Evolutionary conservation across 23 tunicate species (phyloP), one percentile per base, ranked within the genome.

Genomic region (Corella eumyota): DNA sequence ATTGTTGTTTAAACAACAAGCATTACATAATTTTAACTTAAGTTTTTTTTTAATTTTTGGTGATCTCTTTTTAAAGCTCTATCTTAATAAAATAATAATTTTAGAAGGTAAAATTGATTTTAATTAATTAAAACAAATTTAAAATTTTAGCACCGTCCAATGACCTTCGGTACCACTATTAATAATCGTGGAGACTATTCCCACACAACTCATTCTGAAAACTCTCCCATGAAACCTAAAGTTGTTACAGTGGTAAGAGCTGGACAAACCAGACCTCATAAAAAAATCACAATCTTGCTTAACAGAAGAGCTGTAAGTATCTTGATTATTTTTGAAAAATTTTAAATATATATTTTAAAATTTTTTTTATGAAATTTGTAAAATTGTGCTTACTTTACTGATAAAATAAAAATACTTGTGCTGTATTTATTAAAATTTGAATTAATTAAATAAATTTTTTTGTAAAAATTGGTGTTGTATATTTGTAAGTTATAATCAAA

Each of bases 221-320:
- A 68, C 47, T 88, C 88, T 33, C 87, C 88, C 44, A 74, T 88
- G 70, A 88, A 88, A 68, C 96, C 96, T 27, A 88, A 88, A 35
- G 88, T 88, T 15, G 96, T 88, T 5, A 88, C 96, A 2, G 96
- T 88, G 25, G 96, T 88, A 15, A 37, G 96, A 36, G 79, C 81
- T 0, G 88, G 88, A 0, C 73, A 50, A 4, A 56, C 51, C 24
- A 62, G 96, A 27, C 96, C 96, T 25, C 87, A 69, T 68, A 79
- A 88, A 57, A 88, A 88, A 58, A 76, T 77, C 29, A 92, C 91
- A 2, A 72, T 92, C 25, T 65, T 92, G 48, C 62, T 92, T 25
- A 81, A 81, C 62, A 66, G 85, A 38, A 60, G 92, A 66, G 80
- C 92, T 65, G 98, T 88, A 28, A 67, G 96, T 62, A 25, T 32